These are phyloP conservation scores for Anastrepha ludens DNA, from an alignment of 1,140 invertebrate species.

Conservation along the genomic window DNA sequence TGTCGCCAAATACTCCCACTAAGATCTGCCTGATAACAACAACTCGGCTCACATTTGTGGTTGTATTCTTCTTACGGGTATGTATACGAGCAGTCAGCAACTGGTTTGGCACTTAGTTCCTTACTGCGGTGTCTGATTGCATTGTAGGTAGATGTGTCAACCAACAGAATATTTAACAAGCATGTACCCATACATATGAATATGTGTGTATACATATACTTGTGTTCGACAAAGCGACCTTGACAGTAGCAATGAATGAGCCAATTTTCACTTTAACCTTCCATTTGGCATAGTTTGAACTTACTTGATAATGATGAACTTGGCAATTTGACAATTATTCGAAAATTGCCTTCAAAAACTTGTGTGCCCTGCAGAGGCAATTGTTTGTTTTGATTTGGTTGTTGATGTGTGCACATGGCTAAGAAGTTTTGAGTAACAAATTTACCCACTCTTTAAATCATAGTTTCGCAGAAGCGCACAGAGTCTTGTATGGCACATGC, in stretches of 20 bases:
- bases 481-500: no score
- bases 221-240: conserved; percentile 15
- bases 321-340: conserved; percentile 21
- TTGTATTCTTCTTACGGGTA: not conserved
- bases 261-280: conserved; percentile 26
- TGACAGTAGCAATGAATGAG: conserved; percentile 36
- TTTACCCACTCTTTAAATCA: no score
- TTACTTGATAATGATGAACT: not conserved
- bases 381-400: conserved; percentile 8
- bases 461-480: no score
- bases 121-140: not conserved
- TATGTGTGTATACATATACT: not conserved
- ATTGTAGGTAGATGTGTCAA: not conserved
- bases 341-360: not conserved
- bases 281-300: not conserved
- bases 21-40: conserved; percentile 18
- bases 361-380: not conserved
- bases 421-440: no score
- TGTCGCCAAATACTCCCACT: conserved; percentile 21
- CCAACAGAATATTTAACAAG: not conserved
- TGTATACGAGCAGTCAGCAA: not conserved
- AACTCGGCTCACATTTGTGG: not conserved
- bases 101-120: not conserved
- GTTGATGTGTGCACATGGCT: not conserved
- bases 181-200: not conserved